Evolutionary conservation across 2,888 invertebrate species (phyloP).

Genomic region (Limenitis camilla): DNA sequence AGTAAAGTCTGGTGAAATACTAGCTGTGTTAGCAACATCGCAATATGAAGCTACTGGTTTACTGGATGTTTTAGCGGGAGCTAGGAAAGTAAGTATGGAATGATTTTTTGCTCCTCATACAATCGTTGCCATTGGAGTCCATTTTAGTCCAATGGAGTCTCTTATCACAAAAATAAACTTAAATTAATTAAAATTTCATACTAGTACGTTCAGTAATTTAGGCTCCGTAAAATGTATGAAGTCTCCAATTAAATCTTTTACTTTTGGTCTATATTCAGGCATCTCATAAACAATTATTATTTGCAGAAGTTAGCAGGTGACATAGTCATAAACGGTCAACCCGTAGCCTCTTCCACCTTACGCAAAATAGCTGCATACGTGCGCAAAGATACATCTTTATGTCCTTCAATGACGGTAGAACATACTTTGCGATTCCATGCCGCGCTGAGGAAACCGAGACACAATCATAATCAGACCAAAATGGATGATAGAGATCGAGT

Average conservation of each 20-base stretch:
- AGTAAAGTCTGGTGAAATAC: constrained; percentile 90
- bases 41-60: constrained; percentile 90
- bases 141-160: no score
- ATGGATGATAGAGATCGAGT: constrained; percentile 84
- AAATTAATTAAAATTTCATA: no score
- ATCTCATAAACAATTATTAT: not conserved
- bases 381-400: constrained; percentile 83
- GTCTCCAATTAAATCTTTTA: not conserved
- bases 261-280: not conserved
- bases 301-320: constrained; percentile 79
- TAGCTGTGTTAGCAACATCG: constrained; percentile 92
- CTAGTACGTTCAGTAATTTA: no score
- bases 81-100: constrained; percentile 61
- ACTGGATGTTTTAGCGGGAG: constrained; percentile 89
- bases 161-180: no score
- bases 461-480: constrained; percentile 76
- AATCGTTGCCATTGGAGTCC: no score
- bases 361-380: constrained; percentile 84
- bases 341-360: constrained; percentile 81
- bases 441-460: constrained; percentile 78
- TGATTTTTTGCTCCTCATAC: no score
- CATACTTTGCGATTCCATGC: constrained; percentile 91
- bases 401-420: constrained; percentile 90
- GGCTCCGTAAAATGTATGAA: no score
- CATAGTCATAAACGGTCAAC: constrained; percentile 90